phyloP scores from a whole-genome alignment of 2,113 vertebrate genomes.

The Excalfactoria chinensis region DNA sequence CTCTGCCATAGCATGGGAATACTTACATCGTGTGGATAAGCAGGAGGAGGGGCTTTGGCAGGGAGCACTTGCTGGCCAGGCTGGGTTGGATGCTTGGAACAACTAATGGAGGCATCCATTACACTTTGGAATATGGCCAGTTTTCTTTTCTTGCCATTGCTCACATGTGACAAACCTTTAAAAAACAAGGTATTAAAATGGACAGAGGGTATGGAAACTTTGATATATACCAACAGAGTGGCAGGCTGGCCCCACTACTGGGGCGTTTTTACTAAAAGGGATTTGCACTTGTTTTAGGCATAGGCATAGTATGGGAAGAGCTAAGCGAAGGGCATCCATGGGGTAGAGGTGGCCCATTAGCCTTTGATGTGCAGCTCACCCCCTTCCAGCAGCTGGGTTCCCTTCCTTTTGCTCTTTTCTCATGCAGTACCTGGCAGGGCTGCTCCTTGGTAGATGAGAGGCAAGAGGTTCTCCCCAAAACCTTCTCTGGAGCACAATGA shows the following conservation, averaged over 20 bases:
- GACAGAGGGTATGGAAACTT: background rate
- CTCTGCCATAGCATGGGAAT: background rate
- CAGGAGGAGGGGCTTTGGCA: background rate
- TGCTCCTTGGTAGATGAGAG: background rate
- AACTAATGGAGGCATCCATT: background rate
- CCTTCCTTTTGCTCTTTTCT: background rate
- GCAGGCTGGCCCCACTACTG: background rate
- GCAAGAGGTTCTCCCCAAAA: background rate
- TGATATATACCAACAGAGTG: background rate
- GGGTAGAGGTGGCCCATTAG: background rate
- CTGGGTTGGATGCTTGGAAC: background rate
- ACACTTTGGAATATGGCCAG: background rate
- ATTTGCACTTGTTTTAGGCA: background rate
- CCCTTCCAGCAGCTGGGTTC: background rate
- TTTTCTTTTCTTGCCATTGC: background rate
- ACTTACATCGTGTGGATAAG: background rate
- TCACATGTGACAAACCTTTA: background rate
- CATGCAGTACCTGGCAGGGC: background rate
- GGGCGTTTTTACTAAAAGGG: background rate
- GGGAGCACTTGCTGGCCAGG: rapidly evolving
- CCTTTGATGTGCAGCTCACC: background rate
- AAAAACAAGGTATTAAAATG: background rate
- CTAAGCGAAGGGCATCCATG: background rate
- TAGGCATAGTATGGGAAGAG: background rate
- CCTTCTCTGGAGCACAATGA: background rate